Conservation (phyloP, 2,113 vertebrate genomes). For the Siphamia tubifer region DNA sequence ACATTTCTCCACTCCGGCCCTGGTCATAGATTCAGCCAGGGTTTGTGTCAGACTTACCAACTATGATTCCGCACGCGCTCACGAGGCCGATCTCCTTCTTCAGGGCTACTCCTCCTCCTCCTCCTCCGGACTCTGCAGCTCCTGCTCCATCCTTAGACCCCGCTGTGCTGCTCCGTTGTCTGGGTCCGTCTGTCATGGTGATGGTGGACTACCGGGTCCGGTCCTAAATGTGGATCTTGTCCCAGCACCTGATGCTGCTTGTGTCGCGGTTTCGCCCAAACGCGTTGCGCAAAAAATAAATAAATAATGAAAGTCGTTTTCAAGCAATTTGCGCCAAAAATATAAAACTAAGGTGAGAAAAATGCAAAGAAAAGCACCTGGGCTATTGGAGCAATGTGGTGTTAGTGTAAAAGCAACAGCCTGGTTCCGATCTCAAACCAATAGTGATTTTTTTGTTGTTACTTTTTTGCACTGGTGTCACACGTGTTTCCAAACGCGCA, state of each 20-base stretch:
- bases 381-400: no score
- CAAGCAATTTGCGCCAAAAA: conserved; percentile 16
- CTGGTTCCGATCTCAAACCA: no score
- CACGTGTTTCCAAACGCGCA: neutral
- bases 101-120: conserved; percentile 83
- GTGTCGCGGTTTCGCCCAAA: no score
- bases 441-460: no score
- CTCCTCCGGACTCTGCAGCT: conserved; percentile 53
- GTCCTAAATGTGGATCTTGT: neutral
- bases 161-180: conserved; percentile 72
- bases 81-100: conserved; percentile 93
- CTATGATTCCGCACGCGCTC: conserved; percentile 91
- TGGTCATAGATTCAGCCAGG: no score
- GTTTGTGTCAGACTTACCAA: conserved; percentile 83
- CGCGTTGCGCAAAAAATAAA: conserved; percentile 17
- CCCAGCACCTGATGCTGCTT: neutral
- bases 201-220: neutral
- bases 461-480: neutral
- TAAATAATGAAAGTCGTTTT: no score
- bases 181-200: conserved; percentile 81
- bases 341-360: neutral
- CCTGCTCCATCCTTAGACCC: conserved; percentile 60
- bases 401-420: neutral
- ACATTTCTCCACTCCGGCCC: no score
- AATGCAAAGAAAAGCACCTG: neutral